Base-by-base conservation (phyloP, 1,140 invertebrate species). In the Anastrepha obliqua region DNA sequence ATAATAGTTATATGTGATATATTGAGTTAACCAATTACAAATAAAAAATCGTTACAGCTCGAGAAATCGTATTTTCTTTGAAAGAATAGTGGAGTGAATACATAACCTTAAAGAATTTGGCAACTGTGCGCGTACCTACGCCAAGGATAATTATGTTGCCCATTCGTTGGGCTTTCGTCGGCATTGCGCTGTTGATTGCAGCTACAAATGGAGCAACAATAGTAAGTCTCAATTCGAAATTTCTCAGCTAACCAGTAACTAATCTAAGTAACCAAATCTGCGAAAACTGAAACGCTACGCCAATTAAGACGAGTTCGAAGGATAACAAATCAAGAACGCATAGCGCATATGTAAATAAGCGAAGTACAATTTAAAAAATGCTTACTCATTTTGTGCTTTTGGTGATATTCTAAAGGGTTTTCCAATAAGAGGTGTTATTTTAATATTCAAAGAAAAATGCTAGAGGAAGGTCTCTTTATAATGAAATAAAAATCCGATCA, bases 161-260 rank as follows among this genome's bases (percentile, higher is more conserved):
- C 91, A 89, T 92, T 90, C 91, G 89, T 89, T 91, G 92, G 91
- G 91, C 90, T 89, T 87, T 90, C 74, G 86, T 93, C 89, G 90
- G 91, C 86, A 74, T 92, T 20, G 74, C 91, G 88, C 86, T 92
- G 39, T 85, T 92, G 47, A 87, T 91, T 62, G 90, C 90, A 86
- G 87, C 89, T 88, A 89, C 89, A 65, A 91, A 92, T 90, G 92
- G 91, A 90, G 92, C 91, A 86, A 89, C 89, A 86, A 89, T 92
- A 88, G 92, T 93, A 92, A 93, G 91, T 92, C 88, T 58, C 7
- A n/a, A 62, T 55, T 55, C 6, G 15, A 62, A 62, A 17, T 17
- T 9, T 5, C 60, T 62, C 13, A 62, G 1, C 29, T 29, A 29
- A 29, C 29, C 29, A 29, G 29, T 29, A 29, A 29, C 29, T 29